Base-by-base conservation (phyloP, 2,888 invertebrate species). In the Pomacea canaliculata region DNA sequence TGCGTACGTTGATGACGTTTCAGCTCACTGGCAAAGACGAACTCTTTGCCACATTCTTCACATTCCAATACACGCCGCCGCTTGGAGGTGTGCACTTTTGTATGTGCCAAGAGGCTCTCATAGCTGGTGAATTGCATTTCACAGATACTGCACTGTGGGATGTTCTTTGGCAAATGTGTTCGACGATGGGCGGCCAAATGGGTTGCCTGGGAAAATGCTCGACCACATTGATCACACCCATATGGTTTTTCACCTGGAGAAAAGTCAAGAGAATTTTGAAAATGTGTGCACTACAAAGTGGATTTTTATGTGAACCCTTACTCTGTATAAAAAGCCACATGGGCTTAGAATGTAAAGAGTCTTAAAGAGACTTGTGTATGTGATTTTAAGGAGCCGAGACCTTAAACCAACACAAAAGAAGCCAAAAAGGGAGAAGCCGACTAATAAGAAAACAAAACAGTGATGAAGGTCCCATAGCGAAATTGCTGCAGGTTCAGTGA, bases 21-120 rank as follows among this genome's bases (percentile, higher is more conserved):
- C 27, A 74, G 74, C 62, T 74, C 74, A 49, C 74, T 74, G 46
- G 59, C 69, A 62, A 74, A 74, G 63, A 74, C 74, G 48, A 74
- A 74, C 49, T 74, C 74, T 60, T 74, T 74, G 59, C 62, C 46
- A 62, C 74, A 74, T 48, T n/a, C 67, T 19, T 18, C 27, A 59
- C 74, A 74, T 62, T 74, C 74, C 68, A 74, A 62, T 3, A 74
- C 74, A 19, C 74, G 74, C 4, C 74, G 68, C 10, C 74, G 68
- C 7, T 68, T 67, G 62, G 60, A 68, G 69, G 69, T 69, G 69
- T 74, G 74, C 48, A 69, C 67, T 59, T 74, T 74, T 59, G 74
- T 67, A 37, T 74, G 74, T 46, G 68, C 69, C 62, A 74, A 68
- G 48, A 74, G 68, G 74, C 59, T 69, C 74, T 74, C 74, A 60